Percentiles rank a stretch among this genome's conserved stretches.
These are phyloP conservation scores for Panagrolaimus sp. DNA, from an alignment of 1,140 invertebrate species.

Conservation along the genomic window DNA sequence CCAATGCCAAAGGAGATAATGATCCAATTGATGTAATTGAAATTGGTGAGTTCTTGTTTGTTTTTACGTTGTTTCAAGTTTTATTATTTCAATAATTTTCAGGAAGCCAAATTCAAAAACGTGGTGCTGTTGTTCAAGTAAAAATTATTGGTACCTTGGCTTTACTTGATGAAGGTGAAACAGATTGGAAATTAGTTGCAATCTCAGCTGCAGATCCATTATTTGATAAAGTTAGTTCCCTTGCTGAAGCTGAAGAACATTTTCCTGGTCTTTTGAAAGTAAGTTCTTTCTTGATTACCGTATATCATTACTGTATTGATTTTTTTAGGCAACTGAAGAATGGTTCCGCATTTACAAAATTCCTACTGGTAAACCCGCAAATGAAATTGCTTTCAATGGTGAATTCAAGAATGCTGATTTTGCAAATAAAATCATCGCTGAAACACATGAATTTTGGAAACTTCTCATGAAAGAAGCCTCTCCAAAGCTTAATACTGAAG, in stretches of 20 bases:
- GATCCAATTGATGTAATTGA: conserved; percentile 98
- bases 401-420: conserved; percentile 83
- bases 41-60: conserved; percentile 78
- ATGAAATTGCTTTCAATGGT: conserved; percentile 94
- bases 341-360: conserved; percentile 99
- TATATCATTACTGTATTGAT: conserved; percentile 47
- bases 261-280: conserved; percentile 83
- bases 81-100: too few species aligned
- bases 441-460: conserved; percentile 73
- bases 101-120: too few species aligned
- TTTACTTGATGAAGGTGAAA: conserved; percentile 93
- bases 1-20: conserved; percentile 87
- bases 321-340: conserved; percentile 74
- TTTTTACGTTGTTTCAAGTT: too few species aligned
- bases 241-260: conserved; percentile 81
- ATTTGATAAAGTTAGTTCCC: conserved; percentile 74
- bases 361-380: conserved; percentile 89
- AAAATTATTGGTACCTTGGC: conserved; percentile 84
- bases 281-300: conserved; percentile 20
- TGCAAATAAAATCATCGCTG: conserved; percentile 77
- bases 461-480: conserved; percentile 62
- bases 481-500: conserved; percentile 46
- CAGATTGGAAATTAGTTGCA: conserved; percentile 94
- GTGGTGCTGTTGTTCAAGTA: conserved; percentile 61
- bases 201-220: conserved; percentile 87